Base-by-base conservation (phyloP, 2,797 vertebrate species). In the Malurus leucopterus region DNA sequence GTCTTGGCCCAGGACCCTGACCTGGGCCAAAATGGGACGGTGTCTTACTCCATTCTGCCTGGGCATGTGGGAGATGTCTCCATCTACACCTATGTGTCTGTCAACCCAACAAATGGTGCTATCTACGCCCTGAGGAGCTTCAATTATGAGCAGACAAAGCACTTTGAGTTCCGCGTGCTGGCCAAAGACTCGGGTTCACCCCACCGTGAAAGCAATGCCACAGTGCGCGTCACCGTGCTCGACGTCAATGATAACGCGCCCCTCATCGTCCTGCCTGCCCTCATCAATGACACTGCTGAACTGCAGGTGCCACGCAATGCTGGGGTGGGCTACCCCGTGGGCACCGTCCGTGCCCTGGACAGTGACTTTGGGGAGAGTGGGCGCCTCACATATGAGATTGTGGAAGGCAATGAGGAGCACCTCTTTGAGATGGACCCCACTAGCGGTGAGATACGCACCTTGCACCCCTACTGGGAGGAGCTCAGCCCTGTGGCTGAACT, bases 171-270 rank as follows among this genome's bases (percentile, higher is more conserved):
- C 87, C 99, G 99, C 0, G 98, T 99, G 63, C 97, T 99, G 46
- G 99, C 99, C 23, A 99, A 98, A 96, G 99, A 99, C 96, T 98
- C 98, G 0, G 99, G 99, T 53, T 99, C 98, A 4, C 99, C 99
- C 18, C 99, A 99, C 93, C 93, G 99, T 11, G 99, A 99, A 96
- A 99, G 98, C 97, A 99, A 99, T 1, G 97, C 99, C 61, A 99
- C 99, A 0, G 99, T 99, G 54, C 97, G 98, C 0, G 99, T 99
- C 86, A 99, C 98, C 0, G 98, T 99, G 47, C 96, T 99, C 2
- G 99, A 99, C 44, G 99, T 99, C 89, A 99, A 99, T 0, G 99
- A 99, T 96, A 99, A 99, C 15, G 99, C 99, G 0, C 99, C 99
- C 1, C 98, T 99, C 57, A 99, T 99, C 2, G 98, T 99, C 61